Conservation (phyloP, 2,888 invertebrate species). For the Chelonus formosanus region DNA sequence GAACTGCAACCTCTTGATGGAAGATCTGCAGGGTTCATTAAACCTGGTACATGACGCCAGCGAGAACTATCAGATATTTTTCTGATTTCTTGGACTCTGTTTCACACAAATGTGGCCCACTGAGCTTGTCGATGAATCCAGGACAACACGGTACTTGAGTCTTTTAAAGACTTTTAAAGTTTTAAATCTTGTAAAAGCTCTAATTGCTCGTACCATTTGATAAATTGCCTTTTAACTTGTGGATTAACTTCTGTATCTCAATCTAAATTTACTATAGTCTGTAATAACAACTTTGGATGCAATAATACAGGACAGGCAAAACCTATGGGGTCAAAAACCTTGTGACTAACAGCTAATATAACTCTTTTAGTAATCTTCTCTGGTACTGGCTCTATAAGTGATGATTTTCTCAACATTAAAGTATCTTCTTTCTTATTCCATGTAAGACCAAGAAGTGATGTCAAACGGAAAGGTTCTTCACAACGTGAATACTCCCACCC, state of each 20-base stretch:
- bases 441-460: slow-evolving; percentile 37
- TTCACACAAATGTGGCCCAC: slow-evolving; percentile 14
- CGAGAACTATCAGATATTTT: neutral
- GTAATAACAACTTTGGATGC: too few species aligned
- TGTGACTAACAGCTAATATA: slow-evolving; percentile 41
- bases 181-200: slow-evolving; percentile 2
- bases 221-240: slow-evolving; percentile 32
- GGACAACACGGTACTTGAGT: slow-evolving; percentile 2
- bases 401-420: slow-evolving; percentile 26
- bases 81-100: slow-evolving; percentile 4
- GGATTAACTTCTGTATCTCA: slow-evolving; percentile 39
- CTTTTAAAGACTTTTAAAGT: too few species aligned
- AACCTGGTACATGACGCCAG: slow-evolving; percentile 4
- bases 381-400: slow-evolving; percentile 2
- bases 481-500: slow-evolving; percentile 37
- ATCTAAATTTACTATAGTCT: slow-evolving; percentile 19
- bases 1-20: slow-evolving; percentile 9
- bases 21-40: slow-evolving; percentile 4
- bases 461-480: slow-evolving; percentile 17
- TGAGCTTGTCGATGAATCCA: slow-evolving; percentile 1
- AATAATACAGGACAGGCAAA: slow-evolving; percentile 36
- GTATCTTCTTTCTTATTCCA: slow-evolving; percentile 37
- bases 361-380: slow-evolving; percentile 39
- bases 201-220: slow-evolving; percentile 35
- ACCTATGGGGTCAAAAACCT: slow-evolving; percentile 43